Conservation (phyloP, 1,140 invertebrate genomes). For the Metopolophium dirhodum region DNA sequence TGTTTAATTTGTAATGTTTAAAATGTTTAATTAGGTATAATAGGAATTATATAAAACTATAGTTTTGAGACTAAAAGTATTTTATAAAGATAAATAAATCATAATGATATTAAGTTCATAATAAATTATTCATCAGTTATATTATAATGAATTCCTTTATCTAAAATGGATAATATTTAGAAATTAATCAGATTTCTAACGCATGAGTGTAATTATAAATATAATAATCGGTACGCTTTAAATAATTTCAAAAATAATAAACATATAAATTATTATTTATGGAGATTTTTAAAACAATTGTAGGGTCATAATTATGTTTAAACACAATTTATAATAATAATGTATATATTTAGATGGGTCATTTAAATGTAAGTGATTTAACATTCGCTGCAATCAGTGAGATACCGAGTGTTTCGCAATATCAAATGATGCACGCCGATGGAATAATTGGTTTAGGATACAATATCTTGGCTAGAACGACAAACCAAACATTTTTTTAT, state of each 20-base stretch:
- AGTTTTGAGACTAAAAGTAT: background rate
- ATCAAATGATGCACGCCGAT: constrained; percentile 31
- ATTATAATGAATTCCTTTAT: background rate
- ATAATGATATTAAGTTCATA: background rate
- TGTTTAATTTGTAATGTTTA: too few relatives aligned
- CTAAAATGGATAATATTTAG: background rate
- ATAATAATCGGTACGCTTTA: background rate
- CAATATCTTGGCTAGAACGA: background rate
- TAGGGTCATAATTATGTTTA: background rate
- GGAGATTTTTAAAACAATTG: background rate
- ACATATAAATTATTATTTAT: background rate
- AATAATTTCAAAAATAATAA: background rate
- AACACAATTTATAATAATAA: background rate
- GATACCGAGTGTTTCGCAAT: background rate
- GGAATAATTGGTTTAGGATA: constrained; percentile 37
- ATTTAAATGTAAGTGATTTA: constrained; percentile 38
- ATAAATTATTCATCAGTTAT: background rate
- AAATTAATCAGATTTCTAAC: background rate
- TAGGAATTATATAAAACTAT: background rate
- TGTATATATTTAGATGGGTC: constrained; percentile 16
- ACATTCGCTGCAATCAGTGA: constrained; percentile 26
- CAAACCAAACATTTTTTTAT: constrained; percentile 65
- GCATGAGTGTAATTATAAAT: background rate
- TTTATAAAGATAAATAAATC: background rate
- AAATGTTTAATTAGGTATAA: too few relatives aligned